Conservation (phyloP, 2,797 vertebrate genomes). For the Monodelphis domestica region DNA sequence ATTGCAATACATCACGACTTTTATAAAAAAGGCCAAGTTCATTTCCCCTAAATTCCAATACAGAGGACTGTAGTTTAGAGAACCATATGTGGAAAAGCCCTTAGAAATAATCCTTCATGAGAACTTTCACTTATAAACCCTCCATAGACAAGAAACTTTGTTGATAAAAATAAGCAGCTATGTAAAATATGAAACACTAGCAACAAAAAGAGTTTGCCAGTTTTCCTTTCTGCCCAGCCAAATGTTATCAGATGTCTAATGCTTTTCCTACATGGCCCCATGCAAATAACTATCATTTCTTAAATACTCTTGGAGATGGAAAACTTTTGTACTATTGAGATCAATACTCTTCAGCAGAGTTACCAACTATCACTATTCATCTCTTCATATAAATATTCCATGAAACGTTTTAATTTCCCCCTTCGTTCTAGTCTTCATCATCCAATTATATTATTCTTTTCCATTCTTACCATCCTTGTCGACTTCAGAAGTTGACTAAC, state of each 20-base stretch:
- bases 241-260: background rate
- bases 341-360: background rate
- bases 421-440: background rate
- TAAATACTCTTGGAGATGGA: background rate
- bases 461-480: background rate
- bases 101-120: background rate
- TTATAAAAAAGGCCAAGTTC: background rate
- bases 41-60: background rate
- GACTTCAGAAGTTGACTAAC: background rate
- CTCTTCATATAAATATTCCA: background rate
- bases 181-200: background rate
- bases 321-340: background rate
- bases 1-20: background rate
- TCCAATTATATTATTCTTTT: background rate
- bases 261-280: background rate
- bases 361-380: background rate
- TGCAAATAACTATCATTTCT: background rate
- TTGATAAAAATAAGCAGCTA: background rate
- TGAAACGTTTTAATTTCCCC: background rate
- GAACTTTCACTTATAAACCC: background rate
- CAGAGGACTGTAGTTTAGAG: background rate
- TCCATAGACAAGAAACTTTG: background rate
- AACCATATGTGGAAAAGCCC: background rate
- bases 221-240: background rate
- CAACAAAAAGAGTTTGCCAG: background rate